Conservation (phyloP, 2,888 invertebrate species). For the Seira ritae region DNA sequence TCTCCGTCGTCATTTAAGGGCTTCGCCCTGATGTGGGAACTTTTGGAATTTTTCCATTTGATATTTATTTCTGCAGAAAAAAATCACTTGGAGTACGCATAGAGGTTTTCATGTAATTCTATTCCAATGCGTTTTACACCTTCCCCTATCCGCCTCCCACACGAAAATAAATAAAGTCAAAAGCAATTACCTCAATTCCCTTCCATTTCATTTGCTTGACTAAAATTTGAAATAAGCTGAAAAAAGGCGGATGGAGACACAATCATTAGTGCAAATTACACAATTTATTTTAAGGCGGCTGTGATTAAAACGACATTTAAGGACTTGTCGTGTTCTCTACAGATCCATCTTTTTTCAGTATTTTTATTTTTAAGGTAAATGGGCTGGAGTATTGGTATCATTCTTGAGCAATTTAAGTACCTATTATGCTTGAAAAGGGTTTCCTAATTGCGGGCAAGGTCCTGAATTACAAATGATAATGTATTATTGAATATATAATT, state of each 20-base stretch:
- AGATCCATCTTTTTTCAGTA: too few relatives aligned
- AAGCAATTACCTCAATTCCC: conserved; percentile 37
- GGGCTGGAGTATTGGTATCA: neutral
- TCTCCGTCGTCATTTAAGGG: too few relatives aligned
- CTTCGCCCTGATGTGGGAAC: too few relatives aligned
- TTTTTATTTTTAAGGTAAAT: neutral
- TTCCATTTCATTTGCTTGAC: conserved; percentile 19
- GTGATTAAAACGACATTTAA: conserved; percentile 24
- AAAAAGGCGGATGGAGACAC: neutral
- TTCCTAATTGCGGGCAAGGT: conserved; percentile 32
- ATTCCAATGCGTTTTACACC: too few relatives aligned
- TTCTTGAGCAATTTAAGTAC: neutral
- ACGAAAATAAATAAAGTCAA: neutral
- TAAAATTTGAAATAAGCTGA: neutral
- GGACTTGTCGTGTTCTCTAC: neutral
- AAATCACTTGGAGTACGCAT: too few relatives aligned
- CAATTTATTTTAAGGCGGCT: conserved; percentile 21
- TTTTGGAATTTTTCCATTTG: too few relatives aligned
- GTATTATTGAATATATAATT: neutral
- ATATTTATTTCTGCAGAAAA: too few relatives aligned
- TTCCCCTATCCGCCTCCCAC: too few relatives aligned
- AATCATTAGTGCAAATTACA: conserved; percentile 8
- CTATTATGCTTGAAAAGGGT: neutral
- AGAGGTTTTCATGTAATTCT: too few relatives aligned
- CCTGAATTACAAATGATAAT: neutral